Evolutionary conservation across 2,797 vertebrate species (phyloP).

Genomic region (Myotis findleyi): DNA sequence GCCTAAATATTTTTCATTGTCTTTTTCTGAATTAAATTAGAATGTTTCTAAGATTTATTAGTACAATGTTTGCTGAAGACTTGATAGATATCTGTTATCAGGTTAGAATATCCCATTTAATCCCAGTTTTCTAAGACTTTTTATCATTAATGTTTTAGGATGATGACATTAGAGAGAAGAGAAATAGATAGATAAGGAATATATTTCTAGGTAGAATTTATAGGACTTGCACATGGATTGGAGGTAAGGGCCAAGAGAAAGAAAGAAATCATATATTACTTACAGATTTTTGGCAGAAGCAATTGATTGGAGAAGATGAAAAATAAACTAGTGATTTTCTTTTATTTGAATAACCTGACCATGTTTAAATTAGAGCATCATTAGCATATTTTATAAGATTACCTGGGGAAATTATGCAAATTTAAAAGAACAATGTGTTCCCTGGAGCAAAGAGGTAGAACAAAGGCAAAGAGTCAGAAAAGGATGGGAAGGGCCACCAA

Average conservation of each 20-base stretch:
- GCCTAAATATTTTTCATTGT: background rate
- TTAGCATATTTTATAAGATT: background rate
- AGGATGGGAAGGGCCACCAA: background rate
- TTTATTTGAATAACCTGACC: background rate
- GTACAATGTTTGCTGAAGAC: background rate
- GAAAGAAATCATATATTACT: background rate
- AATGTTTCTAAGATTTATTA: conserved; percentile 30
- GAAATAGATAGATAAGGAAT: conserved; percentile 20
- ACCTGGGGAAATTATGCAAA: background rate
- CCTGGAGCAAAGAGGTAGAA: background rate
- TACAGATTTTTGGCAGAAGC: background rate
- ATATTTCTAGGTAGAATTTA: conserved; percentile 41
- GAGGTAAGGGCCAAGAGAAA: background rate
- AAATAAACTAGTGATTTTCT: conserved; percentile 15
- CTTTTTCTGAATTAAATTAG: conserved; percentile 33
- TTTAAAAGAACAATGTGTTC: background rate
- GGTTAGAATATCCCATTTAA: background rate
- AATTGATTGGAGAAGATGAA: background rate
- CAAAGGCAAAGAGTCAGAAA: background rate
- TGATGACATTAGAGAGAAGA: conserved; percentile 14
- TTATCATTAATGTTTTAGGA: conserved; percentile 34
- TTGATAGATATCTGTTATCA: background rate
- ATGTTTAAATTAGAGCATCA: background rate
- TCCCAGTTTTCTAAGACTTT: background rate
- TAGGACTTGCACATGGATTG: background rate